A percentile compares a stretch with the other conserved stretches of the same genome.
These are phyloP conservation scores for Heterotilapia buettikoferi DNA, from an alignment of 2,113 vertebrate genomes.

Conservation along the genomic window DNA sequence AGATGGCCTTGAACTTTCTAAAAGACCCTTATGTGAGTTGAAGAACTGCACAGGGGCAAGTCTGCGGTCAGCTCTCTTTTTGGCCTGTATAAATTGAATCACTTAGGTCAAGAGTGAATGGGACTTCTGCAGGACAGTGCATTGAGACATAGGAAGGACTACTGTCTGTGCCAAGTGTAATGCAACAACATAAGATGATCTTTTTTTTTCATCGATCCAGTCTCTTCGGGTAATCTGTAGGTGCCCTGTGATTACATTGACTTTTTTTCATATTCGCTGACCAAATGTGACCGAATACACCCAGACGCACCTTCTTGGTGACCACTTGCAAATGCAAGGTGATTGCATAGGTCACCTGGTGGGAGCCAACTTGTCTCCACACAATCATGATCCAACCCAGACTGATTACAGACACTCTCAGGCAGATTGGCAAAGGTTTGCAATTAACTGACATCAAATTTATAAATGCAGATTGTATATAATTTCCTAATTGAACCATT, in stretches of 20 bases:
- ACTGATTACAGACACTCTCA: neutral
- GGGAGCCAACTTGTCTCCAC: neutral
- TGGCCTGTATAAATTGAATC: neutral
- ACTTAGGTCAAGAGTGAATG: slow-evolving; percentile 2
- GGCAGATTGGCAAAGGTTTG: neutral
- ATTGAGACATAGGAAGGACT: neutral
- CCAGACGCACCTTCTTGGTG: neutral
- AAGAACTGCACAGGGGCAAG: neutral
- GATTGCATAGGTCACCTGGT: neutral
- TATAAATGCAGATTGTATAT: neutral
- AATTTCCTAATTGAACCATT: neutral
- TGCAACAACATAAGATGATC: neutral
- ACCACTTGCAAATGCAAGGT: neutral
- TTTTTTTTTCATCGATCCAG: neutral
- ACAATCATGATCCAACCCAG: neutral
- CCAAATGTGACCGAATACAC: neutral
- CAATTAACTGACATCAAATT: neutral
- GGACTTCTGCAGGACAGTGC: neutral
- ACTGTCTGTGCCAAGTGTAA: neutral
- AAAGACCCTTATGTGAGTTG: slow-evolving; percentile 1
- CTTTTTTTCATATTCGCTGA: neutral
- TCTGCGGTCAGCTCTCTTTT: neutral
- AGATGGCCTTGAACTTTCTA: slow-evolving; percentile 42
- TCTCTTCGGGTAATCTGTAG: neutral
- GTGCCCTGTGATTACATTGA: neutral